Percentiles rank a stretch among this genome's conserved stretches.
Evolutionary conservation across 2,113 vertebrate genomes (phyloP).

Genomic region (Acanthisitta chloris): DNA sequence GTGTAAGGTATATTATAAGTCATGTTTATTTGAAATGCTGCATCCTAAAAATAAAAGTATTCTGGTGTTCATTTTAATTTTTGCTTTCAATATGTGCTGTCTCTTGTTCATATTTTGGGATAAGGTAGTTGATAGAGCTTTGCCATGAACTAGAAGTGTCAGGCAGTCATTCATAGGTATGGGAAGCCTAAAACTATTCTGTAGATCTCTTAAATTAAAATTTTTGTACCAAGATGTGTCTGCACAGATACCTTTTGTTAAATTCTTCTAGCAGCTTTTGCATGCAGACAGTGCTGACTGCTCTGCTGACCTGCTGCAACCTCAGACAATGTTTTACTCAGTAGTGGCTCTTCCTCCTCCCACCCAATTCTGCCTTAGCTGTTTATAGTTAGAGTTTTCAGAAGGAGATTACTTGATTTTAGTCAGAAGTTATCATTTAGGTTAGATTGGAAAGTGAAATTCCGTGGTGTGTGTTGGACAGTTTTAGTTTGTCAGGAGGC

Average conservation of each 20-base stretch:
- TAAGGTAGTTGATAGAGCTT: not conserved
- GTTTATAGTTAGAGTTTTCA: not conserved
- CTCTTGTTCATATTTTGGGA: not conserved
- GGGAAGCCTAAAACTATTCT: not conserved
- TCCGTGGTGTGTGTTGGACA: not conserved
- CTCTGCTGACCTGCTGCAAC: not conserved
- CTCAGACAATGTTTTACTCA: not conserved
- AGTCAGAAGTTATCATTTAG: not conserved
- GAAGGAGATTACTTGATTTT: not conserved
- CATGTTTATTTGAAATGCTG: not conserved
- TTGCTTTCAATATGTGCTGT: not conserved
- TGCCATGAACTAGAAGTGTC: not conserved
- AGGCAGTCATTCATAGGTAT: not conserved
- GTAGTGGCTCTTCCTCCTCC: conserved; percentile 3
- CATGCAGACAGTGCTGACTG: not conserved
- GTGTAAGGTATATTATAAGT: not conserved
- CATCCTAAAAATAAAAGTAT: not conserved
- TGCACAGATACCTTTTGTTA: not conserved
- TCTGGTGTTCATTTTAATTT: not conserved
- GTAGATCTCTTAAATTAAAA: not conserved
- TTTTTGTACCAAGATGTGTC: not conserved
- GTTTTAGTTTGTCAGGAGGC: not conserved
- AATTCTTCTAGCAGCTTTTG: not conserved
- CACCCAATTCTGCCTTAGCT: not conserved
- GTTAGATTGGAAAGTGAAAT: conserved; percentile 1